phyloP scores from a whole-genome alignment of 30 jellyfish, hydroid and myxozoan species.

The Clytia hemisphaerica region DNA sequence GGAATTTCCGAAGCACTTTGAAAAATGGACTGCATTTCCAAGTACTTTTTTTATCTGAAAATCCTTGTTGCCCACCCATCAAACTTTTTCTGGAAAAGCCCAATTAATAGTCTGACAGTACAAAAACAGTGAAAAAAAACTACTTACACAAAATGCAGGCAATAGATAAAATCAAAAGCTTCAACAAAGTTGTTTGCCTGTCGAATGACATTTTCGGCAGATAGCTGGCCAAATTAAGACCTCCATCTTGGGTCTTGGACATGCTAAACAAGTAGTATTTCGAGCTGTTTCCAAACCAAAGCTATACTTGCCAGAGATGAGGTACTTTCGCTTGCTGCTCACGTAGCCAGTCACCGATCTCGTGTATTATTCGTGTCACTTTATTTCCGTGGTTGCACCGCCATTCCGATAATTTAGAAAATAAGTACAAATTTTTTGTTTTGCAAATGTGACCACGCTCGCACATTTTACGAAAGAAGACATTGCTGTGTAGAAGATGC shows the following conservation, averaged over 20 bases:
- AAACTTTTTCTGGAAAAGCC: background rate
- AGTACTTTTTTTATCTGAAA: no score
- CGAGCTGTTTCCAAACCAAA: background rate
- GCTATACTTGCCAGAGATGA: background rate
- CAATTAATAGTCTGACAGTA: background rate
- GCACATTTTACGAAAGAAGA: no score
- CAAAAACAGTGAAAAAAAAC: background rate
- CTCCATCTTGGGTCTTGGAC: slow-evolving; percentile 65
- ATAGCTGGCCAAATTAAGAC: slow-evolving; percentile 48
- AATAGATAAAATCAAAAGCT: slow-evolving; percentile 58
- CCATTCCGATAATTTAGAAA: background rate
- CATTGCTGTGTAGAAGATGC: no score
- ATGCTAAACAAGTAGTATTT: no score
- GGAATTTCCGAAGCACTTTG: no score
- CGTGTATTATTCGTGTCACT: slow-evolving; percentile 27
- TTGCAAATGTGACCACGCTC: background rate
- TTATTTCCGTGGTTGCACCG: background rate
- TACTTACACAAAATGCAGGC: slow-evolving; percentile 79
- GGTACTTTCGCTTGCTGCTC: background rate
- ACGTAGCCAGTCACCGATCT: background rate
- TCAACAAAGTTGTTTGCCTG: slow-evolving; percentile 62
- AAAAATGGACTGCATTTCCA: background rate
- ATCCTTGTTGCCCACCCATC: background rate
- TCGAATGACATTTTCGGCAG: slow-evolving; percentile 80
- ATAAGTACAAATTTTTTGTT: background rate